Conservation (phyloP, 2,888 invertebrate species). For the Dolichomitus sp. region DNA sequence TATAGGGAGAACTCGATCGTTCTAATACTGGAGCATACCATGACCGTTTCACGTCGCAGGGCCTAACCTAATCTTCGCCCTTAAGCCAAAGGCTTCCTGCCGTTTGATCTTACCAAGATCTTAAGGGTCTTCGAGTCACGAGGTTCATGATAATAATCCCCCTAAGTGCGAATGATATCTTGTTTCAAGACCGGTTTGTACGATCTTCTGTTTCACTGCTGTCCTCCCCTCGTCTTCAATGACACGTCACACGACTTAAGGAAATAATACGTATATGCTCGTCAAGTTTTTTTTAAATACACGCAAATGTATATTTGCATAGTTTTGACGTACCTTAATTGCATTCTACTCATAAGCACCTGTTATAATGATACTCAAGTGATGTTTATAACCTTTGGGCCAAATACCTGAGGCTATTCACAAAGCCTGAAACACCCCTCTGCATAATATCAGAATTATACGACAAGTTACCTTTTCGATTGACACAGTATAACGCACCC, state of each 20-base stretch:
- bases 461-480: too few species aligned
- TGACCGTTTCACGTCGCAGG: constrained; percentile 50
- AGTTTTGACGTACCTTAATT: not conserved
- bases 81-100: constrained; percentile 52
- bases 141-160: constrained; percentile 51
- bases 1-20: constrained; percentile 12
- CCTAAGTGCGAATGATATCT: constrained; percentile 48
- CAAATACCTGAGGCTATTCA: not conserved
- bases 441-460: not conserved
- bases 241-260: not conserved
- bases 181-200: constrained; percentile 48
- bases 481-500: too few species aligned
- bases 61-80: constrained; percentile 50
- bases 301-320: not conserved
- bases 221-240: not conserved
- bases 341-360: not conserved
- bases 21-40: constrained; percentile 30
- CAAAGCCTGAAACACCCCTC: not conserved
- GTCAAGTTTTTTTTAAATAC: not conserved
- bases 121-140: constrained; percentile 60
- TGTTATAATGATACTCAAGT: not conserved
- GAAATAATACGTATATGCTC: not conserved
- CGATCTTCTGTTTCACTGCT: constrained; percentile 46
- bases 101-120: constrained; percentile 32
- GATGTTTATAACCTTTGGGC: not conserved